Evolutionary conservation across 2,888 invertebrate species (phyloP).

Genomic region (Endomychus coccineus): DNA sequence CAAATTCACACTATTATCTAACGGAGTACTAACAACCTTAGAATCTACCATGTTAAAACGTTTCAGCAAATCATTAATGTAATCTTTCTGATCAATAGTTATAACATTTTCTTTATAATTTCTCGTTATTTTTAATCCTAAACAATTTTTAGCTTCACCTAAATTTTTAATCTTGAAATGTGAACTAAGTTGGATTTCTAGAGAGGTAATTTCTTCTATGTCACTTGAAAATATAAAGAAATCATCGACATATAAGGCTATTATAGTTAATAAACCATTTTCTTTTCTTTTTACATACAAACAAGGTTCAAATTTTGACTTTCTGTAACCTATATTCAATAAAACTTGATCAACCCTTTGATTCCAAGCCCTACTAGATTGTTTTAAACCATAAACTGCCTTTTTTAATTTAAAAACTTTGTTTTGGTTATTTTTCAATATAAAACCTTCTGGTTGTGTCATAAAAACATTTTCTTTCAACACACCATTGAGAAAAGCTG

Average conservation of each 20-base stretch:
- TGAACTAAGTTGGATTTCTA: not conserved
- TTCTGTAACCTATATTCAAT: conserved; percentile 4
- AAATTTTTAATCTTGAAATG: conserved; percentile 13
- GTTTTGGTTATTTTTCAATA: conserved; percentile 4
- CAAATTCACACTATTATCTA: conserved; percentile 8
- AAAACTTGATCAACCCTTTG: conserved; percentile 7
- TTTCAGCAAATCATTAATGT: conserved; percentile 10
- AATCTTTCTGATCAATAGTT: conserved; percentile 13
- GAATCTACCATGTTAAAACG: conserved; percentile 10
- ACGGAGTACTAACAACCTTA: conserved; percentile 12
- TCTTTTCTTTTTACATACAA: conserved; percentile 9
- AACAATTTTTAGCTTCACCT: conserved; percentile 10
- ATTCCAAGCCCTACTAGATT: conserved; percentile 11
- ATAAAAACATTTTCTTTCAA: conserved; percentile 12
- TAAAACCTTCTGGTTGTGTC: conserved; percentile 6
- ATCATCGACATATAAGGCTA: conserved; percentile 16
- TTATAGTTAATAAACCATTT: conserved; percentile 6
- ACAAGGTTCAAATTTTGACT: conserved; percentile 12
- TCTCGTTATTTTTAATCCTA: conserved; percentile 9
- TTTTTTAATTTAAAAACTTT: conserved; percentile 11
- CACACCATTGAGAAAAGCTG: conserved; percentile 11
- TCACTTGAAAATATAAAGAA: conserved; percentile 12
- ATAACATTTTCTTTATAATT: conserved; percentile 4
- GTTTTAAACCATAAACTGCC: conserved; percentile 14
- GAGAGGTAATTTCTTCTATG: conserved; percentile 1